These are phyloP conservation scores for rat (Rattus norvegicus) DNA, from an alignment of 2,113 vertebrate species.

Conservation along the genomic window DNA sequence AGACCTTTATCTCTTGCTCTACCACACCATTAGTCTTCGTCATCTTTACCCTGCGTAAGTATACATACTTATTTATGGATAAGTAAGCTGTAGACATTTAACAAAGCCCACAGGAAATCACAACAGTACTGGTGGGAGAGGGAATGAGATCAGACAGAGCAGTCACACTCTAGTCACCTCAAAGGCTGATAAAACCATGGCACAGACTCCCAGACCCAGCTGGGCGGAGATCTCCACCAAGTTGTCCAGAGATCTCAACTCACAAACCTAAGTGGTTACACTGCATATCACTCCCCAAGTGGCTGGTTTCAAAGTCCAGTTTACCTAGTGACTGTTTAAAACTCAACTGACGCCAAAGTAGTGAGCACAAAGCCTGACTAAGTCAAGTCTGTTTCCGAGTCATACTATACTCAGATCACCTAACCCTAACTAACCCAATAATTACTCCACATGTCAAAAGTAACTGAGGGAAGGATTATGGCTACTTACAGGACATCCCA, in stretches of 20 bases:
- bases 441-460: not conserved
- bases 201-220: not conserved
- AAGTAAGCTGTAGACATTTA: not conserved
- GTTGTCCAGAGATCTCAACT: not conserved
- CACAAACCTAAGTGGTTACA: not conserved
- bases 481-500: not conserved
- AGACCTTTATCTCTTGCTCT: not conserved
- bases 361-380: not conserved
- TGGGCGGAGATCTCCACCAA: not conserved
- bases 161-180: not conserved
- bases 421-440: not conserved
- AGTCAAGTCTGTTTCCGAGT: not conserved
- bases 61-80: not conserved
- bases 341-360: not conserved
- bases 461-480: not conserved
- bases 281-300: slow-evolving; percentile 16
- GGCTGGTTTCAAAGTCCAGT: not conserved
- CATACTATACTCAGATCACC: not conserved
- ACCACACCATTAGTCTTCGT: not conserved
- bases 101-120: not conserved
- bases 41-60: not conserved
- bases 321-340: not conserved
- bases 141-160: not conserved
- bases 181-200: not conserved
- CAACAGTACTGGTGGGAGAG: not conserved